Percentiles rank a stretch among this genome's conserved stretches.
phyloP scores from a whole-genome alignment of 2,797 vertebrate genomes.

The Pteropus rufus region DNA sequence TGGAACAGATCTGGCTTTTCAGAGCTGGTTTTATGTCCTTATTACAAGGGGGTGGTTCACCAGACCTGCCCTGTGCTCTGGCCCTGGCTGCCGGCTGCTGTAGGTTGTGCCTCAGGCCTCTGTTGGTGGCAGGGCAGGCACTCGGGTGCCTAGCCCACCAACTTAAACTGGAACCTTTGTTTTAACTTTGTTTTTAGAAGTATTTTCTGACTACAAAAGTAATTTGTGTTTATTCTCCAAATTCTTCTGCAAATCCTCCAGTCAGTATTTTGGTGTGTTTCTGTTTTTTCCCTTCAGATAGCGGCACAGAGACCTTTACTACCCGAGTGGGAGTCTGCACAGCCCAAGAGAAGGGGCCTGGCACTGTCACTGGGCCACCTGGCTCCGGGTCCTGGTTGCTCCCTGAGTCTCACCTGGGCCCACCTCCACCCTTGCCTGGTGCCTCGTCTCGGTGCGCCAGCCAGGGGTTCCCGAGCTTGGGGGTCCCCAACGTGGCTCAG shows the following conservation, averaged over 20 bases:
- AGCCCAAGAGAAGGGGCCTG: not conserved
- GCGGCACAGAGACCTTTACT: not conserved
- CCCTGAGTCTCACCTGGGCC: not conserved
- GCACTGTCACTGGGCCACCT: not conserved
- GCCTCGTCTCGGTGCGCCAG: not conserved
- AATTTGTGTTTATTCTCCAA: not conserved
- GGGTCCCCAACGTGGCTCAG: not conserved
- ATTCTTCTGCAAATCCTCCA: not conserved
- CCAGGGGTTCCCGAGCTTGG: not conserved
- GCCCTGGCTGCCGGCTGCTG: not conserved
- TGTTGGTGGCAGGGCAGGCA: not conserved
- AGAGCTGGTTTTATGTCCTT: not conserved
- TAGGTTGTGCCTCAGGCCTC: not conserved
- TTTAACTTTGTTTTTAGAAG: not conserved
- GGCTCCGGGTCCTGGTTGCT: not conserved
- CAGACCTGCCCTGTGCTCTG: too few species aligned
- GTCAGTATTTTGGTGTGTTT: not conserved
- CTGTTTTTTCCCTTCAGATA: not conserved
- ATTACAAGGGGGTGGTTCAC: too few species aligned
- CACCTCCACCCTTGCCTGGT: not conserved
- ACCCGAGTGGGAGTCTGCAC: too few species aligned
- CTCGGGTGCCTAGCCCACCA: fast-evolving
- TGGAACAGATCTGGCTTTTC: not conserved
- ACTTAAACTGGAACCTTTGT: not conserved
- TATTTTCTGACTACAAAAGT: not conserved